Evolutionary conservation across 2,113 vertebrate species (phyloP).

Genomic region (Bothrops jararaca): DNA sequence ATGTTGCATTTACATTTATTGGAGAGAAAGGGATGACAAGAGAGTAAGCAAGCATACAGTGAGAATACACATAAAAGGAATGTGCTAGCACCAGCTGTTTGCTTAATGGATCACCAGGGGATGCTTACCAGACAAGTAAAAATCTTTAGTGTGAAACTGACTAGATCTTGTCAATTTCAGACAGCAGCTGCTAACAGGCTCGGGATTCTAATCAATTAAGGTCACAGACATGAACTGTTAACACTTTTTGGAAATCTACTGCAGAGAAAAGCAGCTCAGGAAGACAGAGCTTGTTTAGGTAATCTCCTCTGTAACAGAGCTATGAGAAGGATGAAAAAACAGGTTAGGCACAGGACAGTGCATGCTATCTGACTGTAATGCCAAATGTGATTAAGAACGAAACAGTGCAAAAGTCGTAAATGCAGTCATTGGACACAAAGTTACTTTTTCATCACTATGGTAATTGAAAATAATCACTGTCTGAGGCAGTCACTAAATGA

Average conservation of each 20-base stretch:
- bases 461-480: background rate
- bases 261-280: background rate
- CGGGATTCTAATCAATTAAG: background rate
- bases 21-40: background rate
- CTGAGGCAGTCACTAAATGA: background rate
- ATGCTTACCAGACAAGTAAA: background rate
- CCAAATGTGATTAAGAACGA: background rate
- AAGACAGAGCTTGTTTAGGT: background rate
- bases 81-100: background rate
- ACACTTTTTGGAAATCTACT: background rate
- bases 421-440: background rate
- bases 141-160: background rate
- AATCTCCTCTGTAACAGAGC: background rate
- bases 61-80: background rate
- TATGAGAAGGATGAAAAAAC: background rate
- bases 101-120: background rate
- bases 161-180: background rate
- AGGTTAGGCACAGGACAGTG: background rate
- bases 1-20: background rate
- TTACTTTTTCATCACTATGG: background rate
- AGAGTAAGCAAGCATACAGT: background rate
- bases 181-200: background rate
- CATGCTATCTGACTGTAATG: background rate
- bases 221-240: background rate
- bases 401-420: background rate